These are phyloP conservation scores for Epirrita christyi DNA, from an alignment of 2,888 invertebrate species.

Conservation along the genomic window DNA sequence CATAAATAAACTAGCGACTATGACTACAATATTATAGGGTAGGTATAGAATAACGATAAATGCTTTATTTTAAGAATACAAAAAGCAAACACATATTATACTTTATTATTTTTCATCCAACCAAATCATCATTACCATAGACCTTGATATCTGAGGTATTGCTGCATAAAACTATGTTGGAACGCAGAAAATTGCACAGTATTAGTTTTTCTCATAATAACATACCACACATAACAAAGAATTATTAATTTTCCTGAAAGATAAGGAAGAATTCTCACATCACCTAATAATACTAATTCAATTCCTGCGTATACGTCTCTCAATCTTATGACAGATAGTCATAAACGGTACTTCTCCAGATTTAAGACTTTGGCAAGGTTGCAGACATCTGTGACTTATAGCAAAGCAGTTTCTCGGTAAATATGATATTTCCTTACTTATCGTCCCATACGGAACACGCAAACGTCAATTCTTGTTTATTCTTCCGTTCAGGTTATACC, in stretches of 20 bases:
- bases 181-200: slow-evolving; percentile 1
- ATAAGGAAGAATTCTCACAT: slow-evolving; percentile 17
- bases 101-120: background rate
- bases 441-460: slow-evolving; percentile 36
- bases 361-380: slow-evolving; percentile 29
- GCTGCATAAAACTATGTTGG: slow-evolving; percentile 9
- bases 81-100: too few relatives aligned
- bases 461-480: slow-evolving; percentile 40
- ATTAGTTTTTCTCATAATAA: slow-evolving; percentile 10
- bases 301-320: slow-evolving; percentile 30
- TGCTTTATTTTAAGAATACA: too few relatives aligned
- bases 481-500: slow-evolving; percentile 38
- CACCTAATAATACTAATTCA: slow-evolving; percentile 36
- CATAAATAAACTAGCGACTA: background rate
- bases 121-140: background rate
- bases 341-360: slow-evolving; percentile 27
- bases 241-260: slow-evolving; percentile 14
- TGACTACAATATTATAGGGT: too few relatives aligned
- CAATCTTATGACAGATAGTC: slow-evolving; percentile 35
- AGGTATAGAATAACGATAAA: too few relatives aligned
- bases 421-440: slow-evolving; percentile 41
- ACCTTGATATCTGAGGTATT: slow-evolving; percentile 1
- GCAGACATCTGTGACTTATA: slow-evolving; percentile 40
- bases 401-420: slow-evolving; percentile 17
- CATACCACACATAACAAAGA: slow-evolving; percentile 13